phyloP scores from a whole-genome alignment of 2,888 invertebrate species.

The Mermis nigrescens region DNA sequence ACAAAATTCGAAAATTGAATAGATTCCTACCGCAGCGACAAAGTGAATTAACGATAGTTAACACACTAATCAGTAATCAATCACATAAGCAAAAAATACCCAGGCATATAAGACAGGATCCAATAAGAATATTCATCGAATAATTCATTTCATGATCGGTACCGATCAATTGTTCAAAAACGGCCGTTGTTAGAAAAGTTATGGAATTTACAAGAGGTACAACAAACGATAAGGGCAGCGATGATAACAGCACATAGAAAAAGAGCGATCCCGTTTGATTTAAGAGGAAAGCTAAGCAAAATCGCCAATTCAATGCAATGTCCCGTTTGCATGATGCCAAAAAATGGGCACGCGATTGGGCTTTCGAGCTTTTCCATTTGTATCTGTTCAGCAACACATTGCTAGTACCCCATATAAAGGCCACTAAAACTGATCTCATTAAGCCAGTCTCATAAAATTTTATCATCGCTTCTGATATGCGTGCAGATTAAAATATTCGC shows the following conservation, averaged over 20 bases:
- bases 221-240: constrained; percentile 9
- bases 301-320: not conserved
- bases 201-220: constrained; percentile 12
- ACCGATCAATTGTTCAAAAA: constrained; percentile 4
- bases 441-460: no score
- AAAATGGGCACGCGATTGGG: no score
- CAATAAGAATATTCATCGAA: not conserved
- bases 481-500: no score
- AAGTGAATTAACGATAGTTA: not conserved
- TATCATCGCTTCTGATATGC: no score
- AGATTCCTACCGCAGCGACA: no score
- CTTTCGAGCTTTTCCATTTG: no score
- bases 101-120: not conserved
- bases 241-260: not conserved
- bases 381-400: no score
- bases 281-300: not conserved
- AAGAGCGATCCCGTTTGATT: not conserved
- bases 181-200: constrained; percentile 9
- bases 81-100: not conserved
- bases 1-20: no score
- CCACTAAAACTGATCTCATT: no score
- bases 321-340: no score
- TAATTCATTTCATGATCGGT: not conserved
- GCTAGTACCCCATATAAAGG: no score
- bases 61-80: not conserved